Conservation (phyloP, 2,888 invertebrate species). For the Sesamia inferens region DNA sequence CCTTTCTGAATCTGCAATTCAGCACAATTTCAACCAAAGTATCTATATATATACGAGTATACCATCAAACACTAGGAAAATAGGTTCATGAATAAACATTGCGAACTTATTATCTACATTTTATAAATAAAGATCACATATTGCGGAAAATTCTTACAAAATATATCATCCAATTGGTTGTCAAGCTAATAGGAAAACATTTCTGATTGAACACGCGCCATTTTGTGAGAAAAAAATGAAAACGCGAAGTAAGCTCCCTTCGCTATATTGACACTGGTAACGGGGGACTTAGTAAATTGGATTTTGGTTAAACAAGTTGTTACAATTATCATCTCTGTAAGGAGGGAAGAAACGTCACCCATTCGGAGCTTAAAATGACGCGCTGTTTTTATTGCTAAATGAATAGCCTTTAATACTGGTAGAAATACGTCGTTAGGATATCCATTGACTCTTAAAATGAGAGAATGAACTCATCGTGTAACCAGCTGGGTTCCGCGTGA, state of each 20-base stretch:
- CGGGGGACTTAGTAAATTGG: slow-evolving; percentile 77
- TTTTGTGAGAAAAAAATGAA: slow-evolving; percentile 58
- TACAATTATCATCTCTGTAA: slow-evolving; percentile 68
- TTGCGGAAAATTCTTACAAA: slow-evolving; percentile 20
- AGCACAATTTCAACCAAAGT: not conserved
- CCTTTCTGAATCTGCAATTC: not conserved
- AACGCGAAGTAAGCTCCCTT: slow-evolving; percentile 59
- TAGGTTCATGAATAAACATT: slow-evolving; percentile 20
- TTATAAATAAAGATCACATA: slow-evolving; percentile 43
- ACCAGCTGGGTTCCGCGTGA: no score
- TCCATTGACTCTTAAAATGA: not conserved
- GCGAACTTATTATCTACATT: slow-evolving; percentile 10
- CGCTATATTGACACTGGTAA: slow-evolving; percentile 67
- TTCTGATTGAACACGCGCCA: slow-evolving; percentile 66
- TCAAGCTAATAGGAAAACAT: slow-evolving; percentile 66
- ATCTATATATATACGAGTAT: no score
- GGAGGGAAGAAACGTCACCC: slow-evolving; percentile 35
- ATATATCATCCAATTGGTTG: slow-evolving; percentile 44
- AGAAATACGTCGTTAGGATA: not conserved
- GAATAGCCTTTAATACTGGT: not conserved
- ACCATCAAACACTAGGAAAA: not conserved
- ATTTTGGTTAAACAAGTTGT: slow-evolving; percentile 84
- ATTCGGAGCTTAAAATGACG: slow-evolving; percentile 14
- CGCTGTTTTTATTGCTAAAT: slow-evolving; percentile 14
- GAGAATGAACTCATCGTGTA: not conserved